Evolutionary conservation across 2,888 invertebrate species (phyloP), one percentile per base, ranked within the genome.

Genomic region (Andricus curvator): DNA sequence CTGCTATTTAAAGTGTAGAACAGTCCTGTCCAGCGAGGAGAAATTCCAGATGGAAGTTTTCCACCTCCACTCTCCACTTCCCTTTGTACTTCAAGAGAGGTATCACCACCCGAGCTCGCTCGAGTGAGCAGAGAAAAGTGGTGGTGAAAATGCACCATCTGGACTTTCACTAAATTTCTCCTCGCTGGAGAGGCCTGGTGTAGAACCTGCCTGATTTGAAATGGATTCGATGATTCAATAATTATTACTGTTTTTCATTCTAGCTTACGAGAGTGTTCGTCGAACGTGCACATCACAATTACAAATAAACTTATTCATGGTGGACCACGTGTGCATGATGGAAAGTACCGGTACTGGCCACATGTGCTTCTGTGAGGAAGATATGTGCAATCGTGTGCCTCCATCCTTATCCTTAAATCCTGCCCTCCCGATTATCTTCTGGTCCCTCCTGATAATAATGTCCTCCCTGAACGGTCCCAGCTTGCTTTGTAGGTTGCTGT

Each of bases 311-410:
- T 95, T 98, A 91, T 98, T 98, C 95, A 98, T 98, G 98, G 98
- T 98, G 93, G 98, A 98, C 94, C 98, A 98, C 95, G 98, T 98
- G 94, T 98, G 98, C 96, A 98, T 98, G 98, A 97, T 97, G 96
- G 98, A 98, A 96, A 97, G 98, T 96, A 97, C 97, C 95, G 98
- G 98, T 94, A 97, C 96, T 93, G 98, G 98, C 94, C 98, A 98
- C 96, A 98, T 98, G 98, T 98, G 98, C 95, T 98, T 98, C 96
- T 98, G 98, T 95, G 98, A 98, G 95, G 98, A 98, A 95, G 98
- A 98, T 94, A 97, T 97, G 96, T 98, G 98, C 95, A 98, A 98
- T 94, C 93, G 93, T 89, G 94, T 93, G 85, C 84, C 90, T 84
- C 88, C 91, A 83, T 90, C 89, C 90, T 87, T 90, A 83, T 86